phyloP scores from a whole-genome alignment of 2,113 vertebrate species.

The Solea senegalensis region DNA sequence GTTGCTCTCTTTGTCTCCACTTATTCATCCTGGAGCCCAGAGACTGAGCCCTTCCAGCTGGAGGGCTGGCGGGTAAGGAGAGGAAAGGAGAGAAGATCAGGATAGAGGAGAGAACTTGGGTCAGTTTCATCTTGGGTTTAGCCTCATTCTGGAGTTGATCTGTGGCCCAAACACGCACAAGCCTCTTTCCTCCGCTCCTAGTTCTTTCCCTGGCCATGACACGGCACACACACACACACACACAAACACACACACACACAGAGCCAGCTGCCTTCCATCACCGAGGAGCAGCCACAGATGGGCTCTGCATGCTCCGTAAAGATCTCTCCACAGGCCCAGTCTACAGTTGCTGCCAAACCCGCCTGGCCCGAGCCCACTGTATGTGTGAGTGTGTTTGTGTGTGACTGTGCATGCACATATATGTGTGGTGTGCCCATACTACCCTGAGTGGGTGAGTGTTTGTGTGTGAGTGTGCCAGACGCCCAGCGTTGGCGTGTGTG shows the following conservation, averaged over 20 bases:
- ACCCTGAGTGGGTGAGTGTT: constrained; percentile 44
- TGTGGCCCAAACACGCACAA: constrained; percentile 69
- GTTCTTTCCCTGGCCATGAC: constrained; percentile 47
- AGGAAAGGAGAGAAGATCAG: constrained; percentile 27
- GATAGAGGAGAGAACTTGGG: constrained; percentile 29
- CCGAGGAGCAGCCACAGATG: constrained; percentile 78
- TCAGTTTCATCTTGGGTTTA: constrained; percentile 67
- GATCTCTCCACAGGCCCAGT: constrained; percentile 80
- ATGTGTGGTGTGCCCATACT: constrained; percentile 50
- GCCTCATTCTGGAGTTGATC: constrained; percentile 57
- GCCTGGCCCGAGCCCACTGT: constrained; percentile 69
- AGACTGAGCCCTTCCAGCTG: constrained; percentile 73
- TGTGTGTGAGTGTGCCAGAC: constrained; percentile 44
- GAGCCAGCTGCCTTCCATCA: constrained; percentile 78
- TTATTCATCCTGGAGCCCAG: constrained; percentile 62
- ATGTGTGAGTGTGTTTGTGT: constrained; percentile 45
- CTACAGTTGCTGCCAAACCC: constrained; percentile 74
- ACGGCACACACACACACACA: constrained; percentile 42
- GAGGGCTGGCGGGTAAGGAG: constrained; percentile 6
- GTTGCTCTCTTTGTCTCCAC: constrained; percentile 66
- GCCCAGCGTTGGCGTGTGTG: constrained; percentile 34
- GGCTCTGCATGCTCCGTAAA: constrained; percentile 80
- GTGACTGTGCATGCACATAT: constrained; percentile 47
- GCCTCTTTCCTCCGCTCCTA: constrained; percentile 36
- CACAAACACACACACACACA: constrained; percentile 52